These are phyloP conservation scores for Drosophila kikkawai DNA, from an alignment of 1,140 invertebrate genomes.

Conservation along the genomic window DNA sequence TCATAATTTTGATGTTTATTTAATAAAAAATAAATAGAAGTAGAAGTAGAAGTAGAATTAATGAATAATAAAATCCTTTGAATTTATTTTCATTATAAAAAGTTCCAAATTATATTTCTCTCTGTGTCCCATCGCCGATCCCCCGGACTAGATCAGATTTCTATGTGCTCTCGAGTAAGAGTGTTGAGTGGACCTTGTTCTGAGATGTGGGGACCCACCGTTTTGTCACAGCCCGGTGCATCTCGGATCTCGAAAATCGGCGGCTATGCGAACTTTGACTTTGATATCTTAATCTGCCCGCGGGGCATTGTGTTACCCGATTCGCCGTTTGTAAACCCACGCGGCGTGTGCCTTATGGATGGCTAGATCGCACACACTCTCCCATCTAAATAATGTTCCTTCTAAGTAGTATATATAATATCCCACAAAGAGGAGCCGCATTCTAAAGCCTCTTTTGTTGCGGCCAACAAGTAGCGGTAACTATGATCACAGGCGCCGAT, in stretches of 20 bases:
- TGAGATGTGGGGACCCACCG: constrained; percentile 46
- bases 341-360: constrained; percentile 76
- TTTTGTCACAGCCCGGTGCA: constrained; percentile 76
- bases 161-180: constrained; percentile 59
- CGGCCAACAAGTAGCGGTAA: constrained; percentile 77
- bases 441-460: constrained; percentile 69
- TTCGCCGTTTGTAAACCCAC: constrained; percentile 27
- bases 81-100: neutral
- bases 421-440: constrained; percentile 64
- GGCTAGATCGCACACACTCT: constrained; percentile 33
- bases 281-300: constrained; percentile 78
- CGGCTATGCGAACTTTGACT: constrained; percentile 77
- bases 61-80: neutral
- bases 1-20: too few species aligned
- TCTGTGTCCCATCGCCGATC: constrained; percentile 3
- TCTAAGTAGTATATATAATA: constrained; percentile 8
- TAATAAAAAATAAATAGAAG: too few species aligned
- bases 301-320: constrained; percentile 71
- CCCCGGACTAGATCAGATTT: constrained; percentile 59
- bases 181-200: constrained; percentile 48
- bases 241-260: constrained; percentile 50
- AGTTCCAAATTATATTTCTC: neutral
- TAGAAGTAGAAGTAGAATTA: too few species aligned
- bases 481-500: constrained; percentile 75
- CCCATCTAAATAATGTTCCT: constrained; percentile 1